Evolutionary conservation across 1,140 invertebrate species (phyloP).

Genomic region (Sinonovacula constricta): DNA sequence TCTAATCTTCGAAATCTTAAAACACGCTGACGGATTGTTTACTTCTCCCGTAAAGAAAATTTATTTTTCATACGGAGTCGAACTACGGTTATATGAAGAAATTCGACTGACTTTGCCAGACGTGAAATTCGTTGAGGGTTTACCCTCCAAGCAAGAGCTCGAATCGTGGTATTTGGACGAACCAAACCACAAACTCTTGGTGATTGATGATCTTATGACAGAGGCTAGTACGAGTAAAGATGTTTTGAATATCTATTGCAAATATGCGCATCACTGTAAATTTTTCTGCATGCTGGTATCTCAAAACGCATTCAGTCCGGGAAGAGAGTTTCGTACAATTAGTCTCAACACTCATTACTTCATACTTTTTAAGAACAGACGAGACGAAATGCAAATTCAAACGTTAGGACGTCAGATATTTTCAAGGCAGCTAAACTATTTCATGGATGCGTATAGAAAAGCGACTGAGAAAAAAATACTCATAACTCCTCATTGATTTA

Average conservation of each 20-base stretch:
- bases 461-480: constrained; percentile 39
- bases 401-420: constrained; percentile 57
- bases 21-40: no score
- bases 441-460: constrained; percentile 51
- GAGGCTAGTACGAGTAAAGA: neutral
- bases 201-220: neutral
- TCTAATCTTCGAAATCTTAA: no score
- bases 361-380: constrained; percentile 48
- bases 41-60: no score
- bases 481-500: constrained; percentile 52
- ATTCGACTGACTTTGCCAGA: constrained; percentile 13
- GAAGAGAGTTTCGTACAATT: neutral
- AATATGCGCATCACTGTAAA: constrained; percentile 27
- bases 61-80: constrained; percentile 2
- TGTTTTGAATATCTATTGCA: neutral
- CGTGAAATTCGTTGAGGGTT: constrained; percentile 26
- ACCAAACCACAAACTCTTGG: constrained; percentile 15
- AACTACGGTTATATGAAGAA: constrained; percentile 34
- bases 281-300: constrained; percentile 25
- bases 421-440: constrained; percentile 48
- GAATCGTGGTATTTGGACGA: constrained; percentile 31
- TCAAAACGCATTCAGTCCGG: constrained; percentile 34
- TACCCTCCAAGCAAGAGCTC: constrained; percentile 39
- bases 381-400: constrained; percentile 53
- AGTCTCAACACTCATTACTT: constrained; percentile 40